Percentiles rank a stretch among this genome's conserved stretches.
Evolutionary conservation across 2,113 vertebrate genomes (phyloP).

Genomic region (Emydocephalus ijimae): DNA sequence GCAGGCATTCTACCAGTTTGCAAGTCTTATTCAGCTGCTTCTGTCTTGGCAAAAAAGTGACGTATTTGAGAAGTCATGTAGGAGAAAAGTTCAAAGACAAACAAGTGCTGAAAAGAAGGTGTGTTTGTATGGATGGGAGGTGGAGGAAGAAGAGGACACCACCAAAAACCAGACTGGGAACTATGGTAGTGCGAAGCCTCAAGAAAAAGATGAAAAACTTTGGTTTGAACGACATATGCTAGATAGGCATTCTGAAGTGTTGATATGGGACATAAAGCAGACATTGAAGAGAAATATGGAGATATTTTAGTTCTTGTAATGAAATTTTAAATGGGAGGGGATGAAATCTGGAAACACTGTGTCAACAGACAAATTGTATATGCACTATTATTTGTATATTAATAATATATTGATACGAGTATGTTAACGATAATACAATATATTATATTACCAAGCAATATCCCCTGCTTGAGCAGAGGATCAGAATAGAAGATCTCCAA

Average conservation of each 20-base stretch:
- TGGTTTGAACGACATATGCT: not conserved
- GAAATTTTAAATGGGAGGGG: conserved; percentile 24
- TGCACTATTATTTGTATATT: not conserved
- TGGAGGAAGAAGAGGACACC: conserved; percentile 1
- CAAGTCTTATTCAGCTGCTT: not conserved
- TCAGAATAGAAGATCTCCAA: not conserved
- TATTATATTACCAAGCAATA: not conserved
- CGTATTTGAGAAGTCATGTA: not conserved
- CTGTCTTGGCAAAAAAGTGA: not conserved
- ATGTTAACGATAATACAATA: not conserved
- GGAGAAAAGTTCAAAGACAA: conserved; percentile 7
- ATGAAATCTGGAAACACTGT: not conserved
- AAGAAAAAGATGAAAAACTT: conserved; percentile 44
- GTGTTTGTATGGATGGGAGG: not conserved
- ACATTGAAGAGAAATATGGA: not conserved
- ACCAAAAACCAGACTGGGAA: conserved; percentile 23
- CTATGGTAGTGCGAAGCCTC: not conserved
- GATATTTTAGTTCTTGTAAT: conserved; percentile 33
- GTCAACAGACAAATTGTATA: not conserved
- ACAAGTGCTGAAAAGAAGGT: conserved; percentile 10
- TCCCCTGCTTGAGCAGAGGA: not conserved
- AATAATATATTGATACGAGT: not conserved
- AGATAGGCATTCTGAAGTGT: conserved; percentile 21
- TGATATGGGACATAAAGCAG: not conserved
- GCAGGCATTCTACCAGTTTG: not conserved